A percentile compares a stretch with the other conserved stretches of the same genome.
Conservation (phyloP, 2,797 vertebrate genomes). For the Rallus crepitans region DNA sequence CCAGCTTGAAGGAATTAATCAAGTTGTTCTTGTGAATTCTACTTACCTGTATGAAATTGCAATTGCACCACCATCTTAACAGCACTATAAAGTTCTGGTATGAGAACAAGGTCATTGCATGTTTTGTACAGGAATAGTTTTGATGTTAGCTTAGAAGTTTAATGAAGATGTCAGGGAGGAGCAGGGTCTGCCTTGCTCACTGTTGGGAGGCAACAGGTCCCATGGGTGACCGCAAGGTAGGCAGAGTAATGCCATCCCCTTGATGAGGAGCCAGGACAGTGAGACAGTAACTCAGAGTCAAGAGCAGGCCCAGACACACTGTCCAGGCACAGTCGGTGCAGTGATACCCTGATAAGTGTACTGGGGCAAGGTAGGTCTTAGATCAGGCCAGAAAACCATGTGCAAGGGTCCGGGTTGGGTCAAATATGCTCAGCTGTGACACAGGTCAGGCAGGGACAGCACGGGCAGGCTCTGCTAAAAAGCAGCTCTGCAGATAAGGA, state of each 20-base stretch:
- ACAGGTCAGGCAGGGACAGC: background rate
- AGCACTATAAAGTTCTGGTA: background rate
- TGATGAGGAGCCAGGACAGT: background rate
- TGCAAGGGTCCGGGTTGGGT: background rate
- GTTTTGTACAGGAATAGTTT: background rate
- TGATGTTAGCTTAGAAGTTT: background rate
- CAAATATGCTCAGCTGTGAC: background rate
- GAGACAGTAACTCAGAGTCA: background rate
- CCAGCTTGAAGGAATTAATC: background rate
- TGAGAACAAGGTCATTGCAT: background rate
- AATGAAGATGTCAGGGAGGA: too few species aligned
- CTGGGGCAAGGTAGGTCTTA: background rate
- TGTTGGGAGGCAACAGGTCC: rapidly evolving
- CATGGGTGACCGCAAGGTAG: background rate
- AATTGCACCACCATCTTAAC: background rate
- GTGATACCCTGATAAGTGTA: background rate
- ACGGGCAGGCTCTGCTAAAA: background rate
- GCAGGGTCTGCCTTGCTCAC: background rate
- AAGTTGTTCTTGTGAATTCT: background rate
- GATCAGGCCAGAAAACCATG: background rate
- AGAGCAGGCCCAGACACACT: background rate
- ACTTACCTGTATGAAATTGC: background rate
- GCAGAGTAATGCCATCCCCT: background rate
- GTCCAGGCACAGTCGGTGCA: background rate
- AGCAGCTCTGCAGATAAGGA: background rate